Percentiles rank a stretch among this genome's conserved stretches.
Evolutionary conservation across 2,888 invertebrate genomes (phyloP).

Genomic region (Ashinkailepas kermadecensis): DNA sequence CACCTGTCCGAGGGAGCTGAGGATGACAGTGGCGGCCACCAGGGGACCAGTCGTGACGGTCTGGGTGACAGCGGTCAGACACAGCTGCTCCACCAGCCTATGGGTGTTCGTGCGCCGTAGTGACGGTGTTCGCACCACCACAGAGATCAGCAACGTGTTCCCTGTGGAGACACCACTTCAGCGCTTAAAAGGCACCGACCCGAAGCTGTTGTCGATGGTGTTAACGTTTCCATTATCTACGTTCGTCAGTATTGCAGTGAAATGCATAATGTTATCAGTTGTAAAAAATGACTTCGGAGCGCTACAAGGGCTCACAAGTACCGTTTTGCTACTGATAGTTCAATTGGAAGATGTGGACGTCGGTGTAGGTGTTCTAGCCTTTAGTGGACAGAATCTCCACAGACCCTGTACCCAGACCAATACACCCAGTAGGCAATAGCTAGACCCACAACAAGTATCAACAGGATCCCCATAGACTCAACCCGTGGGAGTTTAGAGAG

Average conservation of each 20-base stretch:
- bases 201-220: neutral
- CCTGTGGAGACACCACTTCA: neutral
- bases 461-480: neutral
- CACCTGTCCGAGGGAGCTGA: neutral
- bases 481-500: no score
- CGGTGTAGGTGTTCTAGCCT: no score
- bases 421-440: no score
- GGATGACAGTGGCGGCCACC: neutral
- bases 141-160: neutral
- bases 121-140: neutral
- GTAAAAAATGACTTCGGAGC: no score
- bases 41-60: neutral
- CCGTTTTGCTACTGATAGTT: no score
- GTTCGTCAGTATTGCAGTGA: no score
- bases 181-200: neutral
- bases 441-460: neutral
- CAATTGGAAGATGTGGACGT: no score
- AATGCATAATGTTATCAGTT: no score
- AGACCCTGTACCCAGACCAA: no score
- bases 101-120: constrained; percentile 13
- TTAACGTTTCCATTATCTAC: no score
- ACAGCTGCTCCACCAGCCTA: constrained; percentile 4
- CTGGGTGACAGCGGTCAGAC: neutral
- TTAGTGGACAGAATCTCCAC: no score
- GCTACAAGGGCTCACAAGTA: no score